Evolutionary conservation across 2,888 invertebrate species (phyloP).

Genomic region (Odontomyia ornata): DNA sequence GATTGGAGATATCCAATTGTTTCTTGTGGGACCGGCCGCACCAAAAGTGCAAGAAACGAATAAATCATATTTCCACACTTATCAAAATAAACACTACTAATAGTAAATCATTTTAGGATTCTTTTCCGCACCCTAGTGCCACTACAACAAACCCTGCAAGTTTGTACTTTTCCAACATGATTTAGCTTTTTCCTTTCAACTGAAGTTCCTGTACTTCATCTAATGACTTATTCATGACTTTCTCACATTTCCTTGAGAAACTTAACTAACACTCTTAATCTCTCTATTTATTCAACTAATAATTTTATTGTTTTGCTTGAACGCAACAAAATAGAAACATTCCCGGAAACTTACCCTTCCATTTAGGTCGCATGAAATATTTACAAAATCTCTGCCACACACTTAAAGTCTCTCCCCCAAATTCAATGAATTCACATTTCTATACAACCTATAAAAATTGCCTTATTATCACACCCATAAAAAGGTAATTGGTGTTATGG

Average conservation of each 20-base stretch:
- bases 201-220: not conserved
- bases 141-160: no score
- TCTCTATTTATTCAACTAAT: not conserved
- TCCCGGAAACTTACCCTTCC: not conserved
- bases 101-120: no score
- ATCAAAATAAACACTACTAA: no score
- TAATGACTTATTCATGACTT: conserved; percentile 10
- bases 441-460: conserved; percentile 25
- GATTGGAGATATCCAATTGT: no score
- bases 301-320: not conserved
- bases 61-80: no score
- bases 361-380: not conserved
- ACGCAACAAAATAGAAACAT: not conserved
- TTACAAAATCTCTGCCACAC: not conserved
- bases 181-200: not conserved
- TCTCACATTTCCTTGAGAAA: not conserved
- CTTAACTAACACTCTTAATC: not conserved
- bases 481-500: conserved; percentile 42
- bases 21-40: no score
- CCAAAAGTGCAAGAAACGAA: no score
- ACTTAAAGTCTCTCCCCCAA: not conserved
- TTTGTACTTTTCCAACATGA: no score
- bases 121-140: no score
- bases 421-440: not conserved
- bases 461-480: conserved; percentile 44